These are phyloP conservation scores for Anser cygnoides DNA, from an alignment of 2,113 vertebrate species.

Conservation along the genomic window DNA sequence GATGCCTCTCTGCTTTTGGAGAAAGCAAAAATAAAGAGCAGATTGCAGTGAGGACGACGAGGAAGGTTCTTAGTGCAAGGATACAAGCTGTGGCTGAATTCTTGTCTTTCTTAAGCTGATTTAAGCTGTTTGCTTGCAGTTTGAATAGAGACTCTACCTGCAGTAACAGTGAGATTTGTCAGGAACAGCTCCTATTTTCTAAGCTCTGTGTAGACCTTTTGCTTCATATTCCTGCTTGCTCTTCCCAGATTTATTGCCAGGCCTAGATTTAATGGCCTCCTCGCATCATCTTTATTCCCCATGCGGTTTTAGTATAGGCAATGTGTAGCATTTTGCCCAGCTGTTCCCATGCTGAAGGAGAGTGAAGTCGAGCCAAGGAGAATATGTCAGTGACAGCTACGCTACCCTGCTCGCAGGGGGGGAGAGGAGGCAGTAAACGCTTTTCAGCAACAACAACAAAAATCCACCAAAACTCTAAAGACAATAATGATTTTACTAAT, in stretches of 20 bases:
- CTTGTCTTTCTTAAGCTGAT: neutral
- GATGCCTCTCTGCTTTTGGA: neutral
- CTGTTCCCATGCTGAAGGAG: neutral
- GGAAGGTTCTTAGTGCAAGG: neutral
- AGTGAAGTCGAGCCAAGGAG: neutral
- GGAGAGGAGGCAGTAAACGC: neutral
- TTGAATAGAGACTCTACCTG: neutral
- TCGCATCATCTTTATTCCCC: neutral
- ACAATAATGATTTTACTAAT: neutral
- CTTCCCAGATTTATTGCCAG: neutral
- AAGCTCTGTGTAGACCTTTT: neutral
- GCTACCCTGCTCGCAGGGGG: fast-evolving
- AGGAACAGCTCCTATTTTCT: neutral
- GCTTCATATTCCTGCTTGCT: neutral
- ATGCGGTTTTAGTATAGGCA: neutral
- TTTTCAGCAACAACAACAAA: neutral
- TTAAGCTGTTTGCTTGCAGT: neutral
- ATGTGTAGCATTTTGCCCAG: neutral
- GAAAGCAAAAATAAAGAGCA: neutral
- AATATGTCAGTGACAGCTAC: neutral
- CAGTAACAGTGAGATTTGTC: neutral
- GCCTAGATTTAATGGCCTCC: neutral
- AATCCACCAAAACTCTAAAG: neutral
- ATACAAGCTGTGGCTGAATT: neutral
- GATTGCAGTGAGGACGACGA: neutral